Percentiles rank a stretch among this genome's conserved stretches.
These are phyloP conservation scores for Pocillopora damicornis DNA, from an alignment of 64 coral and sea anemone genomes.

Conservation along the genomic window DNA sequence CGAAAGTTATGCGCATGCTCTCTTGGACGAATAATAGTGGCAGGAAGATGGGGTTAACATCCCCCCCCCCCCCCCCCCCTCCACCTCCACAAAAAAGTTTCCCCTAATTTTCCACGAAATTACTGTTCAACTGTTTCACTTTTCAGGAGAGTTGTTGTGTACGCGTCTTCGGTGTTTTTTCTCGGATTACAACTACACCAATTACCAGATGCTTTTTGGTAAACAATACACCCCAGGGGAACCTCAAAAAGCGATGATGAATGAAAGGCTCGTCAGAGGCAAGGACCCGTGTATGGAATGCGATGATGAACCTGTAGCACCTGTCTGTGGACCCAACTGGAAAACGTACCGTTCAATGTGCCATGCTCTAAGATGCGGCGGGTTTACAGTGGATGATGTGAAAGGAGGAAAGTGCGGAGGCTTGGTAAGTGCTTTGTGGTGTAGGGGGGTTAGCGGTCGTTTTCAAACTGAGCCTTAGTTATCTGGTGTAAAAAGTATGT, in stretches of 20 bases:
- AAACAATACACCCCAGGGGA: not conserved
- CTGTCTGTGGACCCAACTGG: conserved; percentile 88
- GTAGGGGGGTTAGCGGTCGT: not conserved
- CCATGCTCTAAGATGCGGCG: conserved; percentile 64
- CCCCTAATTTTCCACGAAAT: no score
- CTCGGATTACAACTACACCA: conserved; percentile 31
- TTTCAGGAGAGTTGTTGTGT: conserved; percentile 43
- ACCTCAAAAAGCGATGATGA: not conserved
- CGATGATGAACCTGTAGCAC: conserved; percentile 63
- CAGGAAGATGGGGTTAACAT: not conserved
- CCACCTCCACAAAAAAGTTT: no score
- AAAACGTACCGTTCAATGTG: conserved; percentile 84
- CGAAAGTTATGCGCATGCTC: no score
- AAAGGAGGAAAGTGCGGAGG: conserved; percentile 41
- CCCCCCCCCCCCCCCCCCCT: no score
- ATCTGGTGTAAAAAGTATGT: no score
- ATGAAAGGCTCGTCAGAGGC: conserved; percentile 25
- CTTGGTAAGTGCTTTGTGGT: conserved; percentile 18
- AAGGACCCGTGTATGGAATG: conserved; percentile 77
- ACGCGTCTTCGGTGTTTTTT: conserved; percentile 42
- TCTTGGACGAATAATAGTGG: no score
- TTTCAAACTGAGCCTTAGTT: no score
- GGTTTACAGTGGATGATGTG: conserved; percentile 55
- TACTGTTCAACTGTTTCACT: no score
- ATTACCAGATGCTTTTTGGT: not conserved